A percentile compares a stretch with the other conserved stretches of the same genome.
Evolutionary conservation across 1,140 invertebrate genomes (phyloP).

Genomic region (Stegodyphus mimosarum): DNA sequence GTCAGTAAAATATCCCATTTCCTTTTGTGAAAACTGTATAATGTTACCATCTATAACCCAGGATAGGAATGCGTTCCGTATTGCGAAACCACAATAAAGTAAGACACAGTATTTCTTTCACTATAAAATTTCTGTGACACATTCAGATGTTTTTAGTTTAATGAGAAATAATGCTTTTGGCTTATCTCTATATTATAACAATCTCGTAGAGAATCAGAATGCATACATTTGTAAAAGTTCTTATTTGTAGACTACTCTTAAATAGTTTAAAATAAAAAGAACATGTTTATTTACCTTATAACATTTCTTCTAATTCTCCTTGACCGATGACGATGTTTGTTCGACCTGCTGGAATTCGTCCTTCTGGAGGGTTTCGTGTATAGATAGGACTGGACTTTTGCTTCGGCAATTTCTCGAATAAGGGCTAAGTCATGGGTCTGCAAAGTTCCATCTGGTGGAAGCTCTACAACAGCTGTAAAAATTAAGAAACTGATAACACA

Average conservation of each 20-base stretch:
- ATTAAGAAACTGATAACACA: neutral
- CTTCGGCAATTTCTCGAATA: slow-evolving; percentile 43
- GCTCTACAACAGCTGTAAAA: slow-evolving; percentile 45
- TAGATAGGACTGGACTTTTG: slow-evolving; percentile 49
- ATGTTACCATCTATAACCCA: no score
- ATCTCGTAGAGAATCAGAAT: neutral
- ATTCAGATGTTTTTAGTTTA: no score
- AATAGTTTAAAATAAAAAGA: no score
- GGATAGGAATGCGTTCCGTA: no score
- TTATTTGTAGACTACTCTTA: no score
- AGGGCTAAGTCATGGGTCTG: slow-evolving; percentile 47
- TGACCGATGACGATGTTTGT: slow-evolving; percentile 38
- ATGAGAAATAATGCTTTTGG: no score
- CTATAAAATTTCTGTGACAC: no score
- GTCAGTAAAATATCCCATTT: no score
- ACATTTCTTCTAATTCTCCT: slow-evolving; percentile 37
- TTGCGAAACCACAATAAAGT: no score
- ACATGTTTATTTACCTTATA: slow-evolving; percentile 8
- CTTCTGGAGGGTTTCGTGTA: slow-evolving; percentile 40
- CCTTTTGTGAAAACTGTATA: no score
- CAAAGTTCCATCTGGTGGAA: slow-evolving; percentile 50
- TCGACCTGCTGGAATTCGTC: slow-evolving; percentile 31
- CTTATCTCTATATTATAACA: neutral
- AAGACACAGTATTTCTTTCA: no score
- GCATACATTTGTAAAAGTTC: neutral